Percentiles rank a stretch among this genome's conserved stretches.
phyloP scores from a whole-genome alignment of 2,888 invertebrate species.

The Drosophila helvetica region DNA sequence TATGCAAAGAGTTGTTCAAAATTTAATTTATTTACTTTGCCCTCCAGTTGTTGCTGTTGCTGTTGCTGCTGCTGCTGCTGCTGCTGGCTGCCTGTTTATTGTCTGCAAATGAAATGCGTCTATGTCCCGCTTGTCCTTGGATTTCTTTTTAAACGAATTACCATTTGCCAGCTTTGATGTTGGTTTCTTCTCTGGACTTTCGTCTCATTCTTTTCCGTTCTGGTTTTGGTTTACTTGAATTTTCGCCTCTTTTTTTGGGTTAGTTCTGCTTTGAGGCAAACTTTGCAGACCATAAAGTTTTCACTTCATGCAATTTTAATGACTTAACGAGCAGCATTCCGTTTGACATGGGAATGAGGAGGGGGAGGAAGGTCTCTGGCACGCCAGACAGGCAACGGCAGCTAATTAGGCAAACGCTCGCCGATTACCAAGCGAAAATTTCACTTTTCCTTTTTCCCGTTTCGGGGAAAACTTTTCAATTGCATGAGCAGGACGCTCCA shows the following conservation, averaged over 20 bases:
- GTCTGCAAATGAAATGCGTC: slow-evolving; percentile 75
- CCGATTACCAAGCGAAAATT: slow-evolving; percentile 72
- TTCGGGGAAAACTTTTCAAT: slow-evolving; percentile 12
- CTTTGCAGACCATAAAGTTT: slow-evolving; percentile 80
- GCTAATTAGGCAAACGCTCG: slow-evolving; percentile 73
- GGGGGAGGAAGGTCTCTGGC: background rate
- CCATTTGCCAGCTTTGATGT: slow-evolving; percentile 74
- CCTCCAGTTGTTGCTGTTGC: slow-evolving; percentile 44
- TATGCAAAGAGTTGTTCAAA: slow-evolving; percentile 74
- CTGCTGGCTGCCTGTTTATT: slow-evolving; percentile 59
- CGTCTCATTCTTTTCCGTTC: slow-evolving; percentile 42
- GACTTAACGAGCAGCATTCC: slow-evolving; percentile 75
- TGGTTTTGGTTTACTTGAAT: background rate
- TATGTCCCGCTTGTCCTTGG: slow-evolving; percentile 54
- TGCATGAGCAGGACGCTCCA: slow-evolving; percentile 16
- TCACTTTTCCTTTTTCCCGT: slow-evolving; percentile 57
- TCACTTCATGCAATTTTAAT: slow-evolving; percentile 81
- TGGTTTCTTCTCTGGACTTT: slow-evolving; percentile 62
- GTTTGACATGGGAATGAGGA: slow-evolving; percentile 53
- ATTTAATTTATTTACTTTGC: slow-evolving; percentile 77
- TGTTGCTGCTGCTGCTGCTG: slow-evolving; percentile 34
- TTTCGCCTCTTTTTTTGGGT: slow-evolving; percentile 21
- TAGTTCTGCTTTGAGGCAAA: slow-evolving; percentile 70
- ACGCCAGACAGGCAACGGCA: slow-evolving; percentile 46
- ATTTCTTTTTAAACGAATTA: slow-evolving; percentile 73